Base-by-base conservation (phyloP, 1,140 invertebrate genomes). In the Sinonovacula constricta region DNA sequence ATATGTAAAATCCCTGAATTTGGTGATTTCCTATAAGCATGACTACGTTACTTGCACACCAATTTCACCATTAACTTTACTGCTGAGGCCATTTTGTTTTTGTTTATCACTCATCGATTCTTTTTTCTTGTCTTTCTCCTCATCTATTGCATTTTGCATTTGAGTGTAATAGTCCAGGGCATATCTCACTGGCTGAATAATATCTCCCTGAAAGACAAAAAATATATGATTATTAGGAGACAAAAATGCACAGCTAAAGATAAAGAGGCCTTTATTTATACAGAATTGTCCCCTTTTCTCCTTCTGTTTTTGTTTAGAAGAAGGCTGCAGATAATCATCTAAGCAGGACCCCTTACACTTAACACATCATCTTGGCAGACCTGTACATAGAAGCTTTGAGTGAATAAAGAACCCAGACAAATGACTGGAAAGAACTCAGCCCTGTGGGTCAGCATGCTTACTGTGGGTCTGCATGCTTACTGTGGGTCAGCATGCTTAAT, bases 131-230 rank as follows among this genome's bases (percentile, higher is more conserved):
- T 81, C 82, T 56, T 88, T 87, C 56, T 87, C 88, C 39, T 90
- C 89, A 63, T 90, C 88, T 22, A 89, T 71, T 1, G 88, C 87
- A 31, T 86, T 84, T 68, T 90, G 88, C 88, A 90, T 90, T 18
- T 90, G 86, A 76, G 88, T 88, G 89, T 95, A 93, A 89, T 95
- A 93, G 65, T 94, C 93, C 74, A 95, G 88, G 2, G 94, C 94
- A 63, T 93, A 92, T 76, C 92, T 91, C 54, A 92, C 94, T 24
- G 93, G 94, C 62, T 91, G 91, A 76, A 93, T 93, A 86, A 94
- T 94, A 74, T 94, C 87, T 4, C 91, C 93, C 94, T 93, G 90
- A 51, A 84, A 81, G 51, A 26, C 24, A 65, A 63, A 65, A 49
- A 53, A 60, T 67, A 5, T 31, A 75, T 33, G 7, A 34, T 57